Base-by-base conservation (phyloP, 2,113 vertebrate genomes). In the Vireo altiloquus region DNA sequence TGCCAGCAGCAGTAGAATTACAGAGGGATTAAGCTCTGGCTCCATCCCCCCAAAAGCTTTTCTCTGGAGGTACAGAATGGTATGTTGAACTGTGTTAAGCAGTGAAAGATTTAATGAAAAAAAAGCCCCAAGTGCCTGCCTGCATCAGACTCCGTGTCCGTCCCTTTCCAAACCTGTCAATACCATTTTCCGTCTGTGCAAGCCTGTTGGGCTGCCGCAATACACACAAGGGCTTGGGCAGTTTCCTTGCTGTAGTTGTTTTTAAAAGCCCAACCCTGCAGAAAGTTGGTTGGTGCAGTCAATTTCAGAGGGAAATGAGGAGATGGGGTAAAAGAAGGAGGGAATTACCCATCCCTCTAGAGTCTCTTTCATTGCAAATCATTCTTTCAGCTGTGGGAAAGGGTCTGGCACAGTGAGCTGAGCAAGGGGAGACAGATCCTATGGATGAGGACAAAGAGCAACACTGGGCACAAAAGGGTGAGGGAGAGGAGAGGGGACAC, bases 21-120 rank as follows among this genome's bases (percentile, higher is more conserved):
- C 91, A 97, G 94, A 69, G 60, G 88, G 96, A 98, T 98, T 98
- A 97, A 98, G 97, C 96, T 97, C 94, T 94, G 97, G 65, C 89
- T 85, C 17, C 78, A 94, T 82, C 84, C 90, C 87, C 87, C 94
- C 77, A 92, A 87, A 98, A 93, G 87, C 85, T 94, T 94, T 92
- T 84, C 96, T 97, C 94, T 1, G 2, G 93, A 96, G 96, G 75
- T 49, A 59, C 71, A 79, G 90, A 71, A 90, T 92, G 94, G 94
- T 93, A 31, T 96, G 96, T 93, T 96, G 97, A 96, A 96, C 92
- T 97, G 79, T 54, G 95, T 97, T 97, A 97, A 97, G 96, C 96
- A 87, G 57, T 92, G 95, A 92, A 96, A 89, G 79, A 96, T 90
- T 87, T 97, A 97, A 97, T 97, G 97, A 96, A 97, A 97, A 95